Base-by-base conservation (phyloP, 2,113 vertebrate species). In the Nycticorax nycticorax region DNA sequence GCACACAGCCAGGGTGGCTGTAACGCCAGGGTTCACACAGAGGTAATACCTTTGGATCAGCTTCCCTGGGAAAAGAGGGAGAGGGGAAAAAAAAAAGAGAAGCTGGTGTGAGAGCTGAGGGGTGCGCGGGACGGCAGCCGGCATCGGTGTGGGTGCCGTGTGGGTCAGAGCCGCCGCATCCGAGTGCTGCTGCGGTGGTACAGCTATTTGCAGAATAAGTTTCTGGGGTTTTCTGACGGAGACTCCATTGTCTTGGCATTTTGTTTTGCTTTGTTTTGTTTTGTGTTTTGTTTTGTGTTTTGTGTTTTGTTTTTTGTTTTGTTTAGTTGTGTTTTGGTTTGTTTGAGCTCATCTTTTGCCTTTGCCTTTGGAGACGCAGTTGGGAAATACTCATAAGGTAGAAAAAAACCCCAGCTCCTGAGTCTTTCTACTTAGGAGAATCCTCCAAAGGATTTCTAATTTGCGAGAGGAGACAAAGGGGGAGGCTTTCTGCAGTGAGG, bases 81-180 rank as follows among this genome's bases (percentile, higher is more conserved):
- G n/a, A 57, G 17, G 43, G 24, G 59, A 60, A 30, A 43, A 41
- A 43, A 43, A 43, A 43, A 43, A 43, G 66, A 33, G 35, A 10
- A 77, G 3, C 1, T 0, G 1, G 2, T 47, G 68, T 27, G 55
- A 23, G 63, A 59, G 32, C 41, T 2, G 8, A 20, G n/a, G 33
- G 68, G 52, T 62, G 69, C 39, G 26, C 3, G 0, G 35, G 35
- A 17, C 3, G 1, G 68, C 48, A 45, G 35, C 60, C 9, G 3
- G 30, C 50, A 12, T 18, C 9, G 0, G 5, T 18, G 53, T 6
- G 3, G 2, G 48, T 43, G 55, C 55, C 1, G 0, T 5, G 14
- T 10, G 81, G 30, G 53, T 59, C 82, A 14, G 35, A 45, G 78
- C 37, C 4, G 0, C 56, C 1, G 0, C 20, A 6, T 33, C 66